Base-by-base conservation (phyloP, 35 echinoderm and acorn worm species). In the Hemicentrotus pulcherrimus region DNA sequence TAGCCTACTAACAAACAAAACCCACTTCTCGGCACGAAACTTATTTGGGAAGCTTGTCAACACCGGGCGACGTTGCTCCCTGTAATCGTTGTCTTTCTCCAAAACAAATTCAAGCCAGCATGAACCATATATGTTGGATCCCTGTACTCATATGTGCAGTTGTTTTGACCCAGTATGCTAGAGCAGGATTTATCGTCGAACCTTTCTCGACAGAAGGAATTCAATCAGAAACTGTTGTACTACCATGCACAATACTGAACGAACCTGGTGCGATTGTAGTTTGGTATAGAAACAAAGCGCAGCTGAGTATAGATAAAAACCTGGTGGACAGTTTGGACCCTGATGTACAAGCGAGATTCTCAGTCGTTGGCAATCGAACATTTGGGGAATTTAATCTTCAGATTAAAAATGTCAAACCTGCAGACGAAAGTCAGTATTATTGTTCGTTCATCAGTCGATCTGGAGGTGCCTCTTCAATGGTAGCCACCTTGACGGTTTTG, bases 271-370 rank as follows among this genome's bases (percentile, higher is more conserved):
- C 78, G 18, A 71, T 94, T 32, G 28, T 94, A 22, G 61, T 58
- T 52, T 98, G 97, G 97, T 97, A 96, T 19, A 98, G 96, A 94
- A 96, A 94, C 32, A 95, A 94, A 11, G 89, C 55, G 16, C 97
- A 97, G 85, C 61, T 98, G 94, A 98, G 96, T 59, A 93, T 96
- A 35, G 94, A 95, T 78, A 86, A 61, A 0, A 94, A 55, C 24
- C 46, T 98, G n/a, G 47, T 94, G 71, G 19, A 95, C 5, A 94
- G 92, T 88, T 88, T 98, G 48, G 95, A 96, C 46, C 24, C 89
- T 22, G 97, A 95, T 10, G 46, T 96, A 5, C 70, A 52, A 35
- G 78, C 85, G 11, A 95, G 97, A 92, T 94, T 95, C 47, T 96
- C 97, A 33, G 94, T 98, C 11, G 47, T 92, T 86, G 97, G 97